Evolutionary conservation across 2,888 invertebrate species (phyloP).

Genomic region (Phaonia tiefii): DNA sequence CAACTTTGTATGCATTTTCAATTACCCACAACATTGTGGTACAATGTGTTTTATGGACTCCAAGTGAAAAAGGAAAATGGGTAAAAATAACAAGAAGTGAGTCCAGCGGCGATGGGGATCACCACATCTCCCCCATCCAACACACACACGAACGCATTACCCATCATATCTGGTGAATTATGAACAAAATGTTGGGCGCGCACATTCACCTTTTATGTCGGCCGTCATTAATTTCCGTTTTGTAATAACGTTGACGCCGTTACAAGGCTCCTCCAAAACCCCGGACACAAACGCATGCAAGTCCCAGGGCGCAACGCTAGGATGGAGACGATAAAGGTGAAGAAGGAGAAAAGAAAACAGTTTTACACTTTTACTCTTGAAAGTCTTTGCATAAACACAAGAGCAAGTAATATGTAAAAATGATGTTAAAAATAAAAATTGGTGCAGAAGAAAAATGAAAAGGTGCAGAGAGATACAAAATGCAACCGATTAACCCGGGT

Average conservation of each 20-base stretch:
- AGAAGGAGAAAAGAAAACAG: slow-evolving; percentile 7
- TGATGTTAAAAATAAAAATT: slow-evolving; percentile 52
- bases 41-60: slow-evolving; percentile 11
- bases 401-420: slow-evolving; percentile 17
- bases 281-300: no score
- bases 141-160: slow-evolving; percentile 14
- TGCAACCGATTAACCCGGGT: no score
- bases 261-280: slow-evolving; percentile 40
- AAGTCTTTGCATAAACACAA: not conserved
- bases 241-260: slow-evolving; percentile 55
- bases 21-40: slow-evolving; percentile 7
- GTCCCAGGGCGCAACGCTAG: not conserved
- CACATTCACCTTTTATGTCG: slow-evolving; percentile 62
- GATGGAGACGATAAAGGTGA: not conserved
- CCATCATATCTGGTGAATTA: not conserved
- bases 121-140: slow-evolving; percentile 4
- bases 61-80: not conserved
- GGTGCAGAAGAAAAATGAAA: no score
- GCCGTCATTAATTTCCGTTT: slow-evolving; percentile 62
- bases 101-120: not conserved
- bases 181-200: slow-evolving; percentile 11
- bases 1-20: not conserved
- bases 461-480: no score
- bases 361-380: slow-evolving; percentile 10
- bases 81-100: slow-evolving; percentile 6